Evolutionary conservation across 2,888 invertebrate genomes (phyloP).

Genomic region (Thecophora atra): DNA sequence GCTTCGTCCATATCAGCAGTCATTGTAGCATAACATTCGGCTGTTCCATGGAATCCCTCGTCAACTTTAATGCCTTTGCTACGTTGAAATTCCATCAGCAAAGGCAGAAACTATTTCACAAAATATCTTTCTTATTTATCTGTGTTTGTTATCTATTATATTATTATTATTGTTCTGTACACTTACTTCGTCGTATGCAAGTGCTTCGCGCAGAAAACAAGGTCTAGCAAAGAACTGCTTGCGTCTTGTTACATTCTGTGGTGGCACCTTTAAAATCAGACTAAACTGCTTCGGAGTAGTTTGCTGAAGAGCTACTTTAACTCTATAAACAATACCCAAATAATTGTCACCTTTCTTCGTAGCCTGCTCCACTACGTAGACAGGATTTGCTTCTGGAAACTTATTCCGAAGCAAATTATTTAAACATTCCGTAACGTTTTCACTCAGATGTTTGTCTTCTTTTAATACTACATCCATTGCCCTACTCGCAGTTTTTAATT

Average conservation of each 20-base stretch:
- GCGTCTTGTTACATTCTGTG: slow-evolving; percentile 54
- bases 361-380: slow-evolving; percentile 49
- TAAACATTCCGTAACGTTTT: slow-evolving; percentile 48
- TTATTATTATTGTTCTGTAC: neutral
- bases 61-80: slow-evolving; percentile 46
- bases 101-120: slow-evolving; percentile 52
- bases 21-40: slow-evolving; percentile 49
- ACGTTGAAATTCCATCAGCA: slow-evolving; percentile 52
- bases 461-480: slow-evolving; percentile 22
- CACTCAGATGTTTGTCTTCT: slow-evolving; percentile 45
- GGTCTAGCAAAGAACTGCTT: slow-evolving; percentile 58
- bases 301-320: slow-evolving; percentile 39
- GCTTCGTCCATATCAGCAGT: slow-evolving; percentile 63
- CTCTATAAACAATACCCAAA: slow-evolving; percentile 57
- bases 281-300: slow-evolving; percentile 34
- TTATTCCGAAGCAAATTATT: slow-evolving; percentile 48
- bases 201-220: slow-evolving; percentile 56
- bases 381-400: slow-evolving; percentile 43
- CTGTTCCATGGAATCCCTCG: slow-evolving; percentile 52
- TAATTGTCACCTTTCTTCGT: slow-evolving; percentile 61
- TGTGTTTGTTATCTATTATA: neutral
- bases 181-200: slow-evolving; percentile 55
- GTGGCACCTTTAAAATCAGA: slow-evolving; percentile 59
- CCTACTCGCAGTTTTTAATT: neutral
- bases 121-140: neutral